Conservation (phyloP, 2,888 invertebrate species). For the Mythimna impura region DNA sequence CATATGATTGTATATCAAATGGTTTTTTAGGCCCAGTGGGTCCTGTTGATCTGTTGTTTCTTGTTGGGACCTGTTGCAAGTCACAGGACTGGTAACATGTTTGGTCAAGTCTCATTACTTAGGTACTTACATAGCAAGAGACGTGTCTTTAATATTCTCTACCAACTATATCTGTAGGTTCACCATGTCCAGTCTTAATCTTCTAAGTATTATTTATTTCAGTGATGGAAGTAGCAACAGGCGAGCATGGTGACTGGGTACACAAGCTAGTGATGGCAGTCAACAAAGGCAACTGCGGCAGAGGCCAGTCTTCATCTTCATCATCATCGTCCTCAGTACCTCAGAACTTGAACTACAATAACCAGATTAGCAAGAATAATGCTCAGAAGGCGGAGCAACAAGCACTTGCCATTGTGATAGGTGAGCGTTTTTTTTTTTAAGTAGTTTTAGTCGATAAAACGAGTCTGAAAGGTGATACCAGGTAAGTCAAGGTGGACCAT, state of each 20-base stretch:
- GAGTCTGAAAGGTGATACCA: not conserved
- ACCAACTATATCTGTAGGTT: not conserved
- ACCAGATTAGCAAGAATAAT: slow-evolving; percentile 90
- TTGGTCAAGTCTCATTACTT: not conserved
- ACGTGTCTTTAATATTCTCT: too few species aligned
- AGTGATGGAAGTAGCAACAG: slow-evolving; percentile 99
- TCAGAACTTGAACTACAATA: slow-evolving; percentile 85
- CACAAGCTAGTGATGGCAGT: slow-evolving; percentile 96
- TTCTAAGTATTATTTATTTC: slow-evolving; percentile 67
- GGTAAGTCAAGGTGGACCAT: not conserved
- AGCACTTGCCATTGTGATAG: slow-evolving; percentile 82
- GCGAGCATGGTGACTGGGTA: slow-evolving; percentile 97
- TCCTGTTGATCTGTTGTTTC: too few species aligned
- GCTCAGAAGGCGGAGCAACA: slow-evolving; percentile 78
- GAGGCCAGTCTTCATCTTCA: slow-evolving; percentile 80
- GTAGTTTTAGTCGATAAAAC: not conserved
- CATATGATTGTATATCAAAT: too few species aligned
- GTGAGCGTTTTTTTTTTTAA: slow-evolving; percentile 65
- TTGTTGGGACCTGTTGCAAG: too few species aligned
- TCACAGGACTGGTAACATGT: not conserved
- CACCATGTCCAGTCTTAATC: not conserved
- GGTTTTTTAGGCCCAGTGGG: too few species aligned
- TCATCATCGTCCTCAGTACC: slow-evolving; percentile 83
- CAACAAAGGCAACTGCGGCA: slow-evolving; percentile 94
- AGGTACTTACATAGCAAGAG: too few species aligned